Conservation (phyloP, 2,113 vertebrate species). For the Pelvicachromis taeniatus region DNA sequence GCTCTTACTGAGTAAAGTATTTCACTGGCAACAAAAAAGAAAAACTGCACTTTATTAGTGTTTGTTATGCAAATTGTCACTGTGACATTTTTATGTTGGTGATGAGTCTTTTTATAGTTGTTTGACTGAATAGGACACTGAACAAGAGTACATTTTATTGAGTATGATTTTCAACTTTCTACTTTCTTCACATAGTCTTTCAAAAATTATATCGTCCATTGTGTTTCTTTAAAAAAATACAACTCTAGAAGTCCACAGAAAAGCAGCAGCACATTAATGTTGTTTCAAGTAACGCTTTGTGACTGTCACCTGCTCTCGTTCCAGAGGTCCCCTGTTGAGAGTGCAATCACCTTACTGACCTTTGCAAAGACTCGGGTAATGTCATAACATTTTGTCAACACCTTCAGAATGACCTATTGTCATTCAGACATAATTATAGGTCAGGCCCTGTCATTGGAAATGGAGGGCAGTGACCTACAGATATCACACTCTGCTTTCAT, state of each 20-base stretch:
- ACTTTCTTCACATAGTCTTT: not conserved
- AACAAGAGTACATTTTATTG: not conserved
- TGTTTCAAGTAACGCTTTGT: not conserved
- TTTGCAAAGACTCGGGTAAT: conserved; percentile 8
- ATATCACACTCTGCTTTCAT: conserved; percentile 40
- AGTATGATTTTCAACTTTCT: not conserved
- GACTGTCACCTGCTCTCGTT: not conserved
- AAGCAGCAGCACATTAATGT: not conserved
- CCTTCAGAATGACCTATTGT: conserved; percentile 58
- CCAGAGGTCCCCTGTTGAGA: not conserved
- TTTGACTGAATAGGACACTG: not conserved
- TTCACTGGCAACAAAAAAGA: not conserved
- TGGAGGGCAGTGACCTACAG: conserved; percentile 37
- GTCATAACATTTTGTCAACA: conserved; percentile 48
- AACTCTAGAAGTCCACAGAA: not conserved
- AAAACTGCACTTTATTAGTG: not conserved
- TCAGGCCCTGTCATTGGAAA: conserved; percentile 26
- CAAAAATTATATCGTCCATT: not conserved
- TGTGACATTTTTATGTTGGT: not conserved
- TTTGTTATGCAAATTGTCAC: not conserved
- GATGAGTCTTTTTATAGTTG: not conserved
- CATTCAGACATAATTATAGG: conserved; percentile 57
- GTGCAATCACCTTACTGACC: not conserved
- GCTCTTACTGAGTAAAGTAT: not conserved
- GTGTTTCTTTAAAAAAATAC: not conserved